Percentiles rank a stretch among this genome's conserved stretches.
These are phyloP conservation scores for Cossypha heuglini DNA, from an alignment of 2,797 vertebrate genomes.

Conservation along the genomic window DNA sequence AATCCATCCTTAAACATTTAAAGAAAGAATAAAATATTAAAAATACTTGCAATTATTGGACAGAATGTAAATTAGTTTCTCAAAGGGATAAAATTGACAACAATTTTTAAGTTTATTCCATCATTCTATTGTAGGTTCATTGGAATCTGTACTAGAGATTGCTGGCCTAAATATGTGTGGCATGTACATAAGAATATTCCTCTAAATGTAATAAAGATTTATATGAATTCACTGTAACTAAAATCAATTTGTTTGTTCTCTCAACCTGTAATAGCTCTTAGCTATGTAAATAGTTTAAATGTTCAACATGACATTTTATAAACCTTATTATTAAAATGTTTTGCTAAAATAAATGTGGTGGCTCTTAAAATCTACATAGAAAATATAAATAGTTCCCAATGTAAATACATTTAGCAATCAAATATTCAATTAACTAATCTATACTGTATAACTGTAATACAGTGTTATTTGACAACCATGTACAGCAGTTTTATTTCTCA, in stretches of 20 bases:
- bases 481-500: conserved; percentile 13
- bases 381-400: conserved; percentile 45
- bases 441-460: neutral
- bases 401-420: conserved; percentile 61
- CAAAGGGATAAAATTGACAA: neutral
- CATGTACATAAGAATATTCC: neutral
- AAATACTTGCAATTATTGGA: neutral
- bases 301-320: conserved; percentile 45
- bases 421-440: conserved; percentile 55
- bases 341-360: conserved; percentile 54
- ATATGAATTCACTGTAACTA: conserved; percentile 26
- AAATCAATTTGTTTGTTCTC: conserved; percentile 45
- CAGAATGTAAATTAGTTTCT: neutral
- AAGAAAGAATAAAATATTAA: neutral
- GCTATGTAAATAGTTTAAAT: conserved; percentile 52
- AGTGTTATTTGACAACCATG: conserved; percentile 18
- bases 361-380: conserved; percentile 52
- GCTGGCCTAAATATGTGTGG: neutral
- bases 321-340: conserved; percentile 36
- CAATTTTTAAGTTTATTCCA: neutral
- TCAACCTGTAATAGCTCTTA: conserved; percentile 16
- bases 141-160: neutral
- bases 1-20: neutral
- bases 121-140: neutral
- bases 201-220: conserved; percentile 27